Conservation (phyloP, 2,888 invertebrate genomes). For the Alviniconcha strummeri region DNA sequence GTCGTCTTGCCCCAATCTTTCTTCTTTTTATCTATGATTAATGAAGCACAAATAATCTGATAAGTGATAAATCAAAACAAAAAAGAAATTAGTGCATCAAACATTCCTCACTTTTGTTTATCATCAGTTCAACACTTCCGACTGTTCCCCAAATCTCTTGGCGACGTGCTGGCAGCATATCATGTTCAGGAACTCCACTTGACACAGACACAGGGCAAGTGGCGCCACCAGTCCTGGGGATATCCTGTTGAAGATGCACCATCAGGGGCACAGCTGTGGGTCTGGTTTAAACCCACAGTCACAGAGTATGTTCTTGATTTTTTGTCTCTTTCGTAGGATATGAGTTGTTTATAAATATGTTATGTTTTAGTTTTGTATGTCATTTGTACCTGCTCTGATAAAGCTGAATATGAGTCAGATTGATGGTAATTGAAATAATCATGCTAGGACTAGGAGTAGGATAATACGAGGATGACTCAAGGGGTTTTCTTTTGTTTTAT, state of each 20-base stretch:
- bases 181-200: slow-evolving; percentile 92
- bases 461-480: too few species aligned
- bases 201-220: slow-evolving; percentile 93
- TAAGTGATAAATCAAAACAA: too few species aligned
- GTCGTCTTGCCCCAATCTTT: too few species aligned
- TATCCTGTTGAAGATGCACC: slow-evolving; percentile 92
- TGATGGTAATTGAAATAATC: not conserved
- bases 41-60: too few species aligned
- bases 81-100: too few species aligned
- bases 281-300: slow-evolving; percentile 86
- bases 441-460: too few species aligned
- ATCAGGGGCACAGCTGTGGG: slow-evolving; percentile 94
- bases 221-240: slow-evolving; percentile 96
- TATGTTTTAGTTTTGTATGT: too few species aligned
- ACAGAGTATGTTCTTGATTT: slow-evolving; percentile 70
- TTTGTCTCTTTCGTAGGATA: too few species aligned
- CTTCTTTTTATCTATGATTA: too few species aligned
- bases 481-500: too few species aligned
- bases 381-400: not conserved
- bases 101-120: slow-evolving; percentile 21
- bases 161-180: slow-evolving; percentile 89
- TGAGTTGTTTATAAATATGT: too few species aligned
- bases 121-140: slow-evolving; percentile 80
- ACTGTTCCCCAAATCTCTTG: slow-evolving; percentile 90
- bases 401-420: not conserved